These are phyloP conservation scores for Drosophila cardini DNA, from an alignment of 1,140 invertebrate genomes.

Conservation along the genomic window DNA sequence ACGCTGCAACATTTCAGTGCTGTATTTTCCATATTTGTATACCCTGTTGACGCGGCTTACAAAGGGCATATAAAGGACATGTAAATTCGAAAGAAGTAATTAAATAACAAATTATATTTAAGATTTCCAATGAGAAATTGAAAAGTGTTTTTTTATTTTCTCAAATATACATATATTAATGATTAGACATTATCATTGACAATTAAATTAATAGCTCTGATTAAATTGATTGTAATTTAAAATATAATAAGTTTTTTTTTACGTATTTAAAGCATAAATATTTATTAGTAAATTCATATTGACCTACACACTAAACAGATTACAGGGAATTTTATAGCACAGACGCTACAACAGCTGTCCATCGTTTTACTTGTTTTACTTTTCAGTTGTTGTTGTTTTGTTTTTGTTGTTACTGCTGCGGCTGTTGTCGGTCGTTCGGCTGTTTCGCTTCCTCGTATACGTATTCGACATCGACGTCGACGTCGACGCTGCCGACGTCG, in stretches of 20 bases:
- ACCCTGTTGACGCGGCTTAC: neutral
- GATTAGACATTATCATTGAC: too few relatives aligned
- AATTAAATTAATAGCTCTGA: too few relatives aligned
- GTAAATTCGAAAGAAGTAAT: too few relatives aligned
- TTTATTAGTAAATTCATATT: too few relatives aligned
- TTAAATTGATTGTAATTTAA: too few relatives aligned
- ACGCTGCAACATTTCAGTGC: slow-evolving; percentile 61
- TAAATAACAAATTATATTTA: too few relatives aligned
- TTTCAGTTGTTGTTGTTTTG: slow-evolving; percentile 63
- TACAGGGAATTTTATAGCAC: slow-evolving; percentile 30
- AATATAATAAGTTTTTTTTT: neutral
- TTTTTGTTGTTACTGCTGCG: slow-evolving; percentile 32
- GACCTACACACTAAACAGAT: too few relatives aligned
- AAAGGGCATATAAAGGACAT: neutral
- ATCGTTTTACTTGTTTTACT: slow-evolving; percentile 51
- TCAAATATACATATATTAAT: too few relatives aligned
- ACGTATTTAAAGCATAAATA: too few relatives aligned
- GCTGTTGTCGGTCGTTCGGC: slow-evolving; percentile 40
- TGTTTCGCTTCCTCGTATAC: slow-evolving; percentile 62
- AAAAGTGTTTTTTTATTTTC: too few relatives aligned
- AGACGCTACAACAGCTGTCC: slow-evolving; percentile 11
- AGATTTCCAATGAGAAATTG: too few relatives aligned
- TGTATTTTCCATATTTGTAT: slow-evolving; percentile 55
- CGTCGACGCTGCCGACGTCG: slow-evolving; percentile 48
- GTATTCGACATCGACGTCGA: slow-evolving; percentile 26